These are phyloP conservation scores for Lycodopsis pacificus DNA, from an alignment of 2,797 vertebrate genomes.

Conservation along the genomic window DNA sequence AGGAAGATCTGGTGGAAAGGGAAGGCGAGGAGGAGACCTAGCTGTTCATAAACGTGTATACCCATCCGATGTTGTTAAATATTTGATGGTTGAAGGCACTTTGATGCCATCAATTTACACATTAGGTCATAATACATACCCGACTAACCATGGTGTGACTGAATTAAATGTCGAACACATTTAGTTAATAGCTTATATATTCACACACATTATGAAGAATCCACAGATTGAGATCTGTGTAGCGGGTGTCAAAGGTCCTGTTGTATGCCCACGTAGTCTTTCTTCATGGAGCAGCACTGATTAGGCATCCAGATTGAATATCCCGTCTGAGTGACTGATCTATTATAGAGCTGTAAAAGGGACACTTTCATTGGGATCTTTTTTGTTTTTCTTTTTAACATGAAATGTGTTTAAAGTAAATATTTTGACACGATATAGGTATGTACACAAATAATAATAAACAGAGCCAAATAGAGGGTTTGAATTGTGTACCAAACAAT, in stretches of 20 bases:
- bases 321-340: not conserved
- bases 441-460: not conserved
- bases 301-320: not conserved
- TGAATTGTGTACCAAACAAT: not conserved
- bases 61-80: slow-evolving; percentile 73
- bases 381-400: not conserved
- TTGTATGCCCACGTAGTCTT: not conserved
- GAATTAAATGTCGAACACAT: slow-evolving; percentile 59
- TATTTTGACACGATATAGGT: not conserved
- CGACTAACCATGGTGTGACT: slow-evolving; percentile 45
- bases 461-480: not conserved
- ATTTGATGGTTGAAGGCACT: slow-evolving; percentile 76
- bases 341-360: not conserved
- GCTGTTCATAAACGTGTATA: slow-evolving; percentile 58
- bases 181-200: slow-evolving; percentile 54
- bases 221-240: slow-evolving; percentile 19
- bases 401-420: not conserved
- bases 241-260: slow-evolving; percentile 48
- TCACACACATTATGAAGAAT: slow-evolving; percentile 33
- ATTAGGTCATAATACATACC: slow-evolving; percentile 62
- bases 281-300: not conserved
- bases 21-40: slow-evolving; percentile 46
- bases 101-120: slow-evolving; percentile 73
- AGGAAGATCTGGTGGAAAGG: slow-evolving; percentile 48
- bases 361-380: not conserved